phyloP scores from a whole-genome alignment of 2,113 vertebrate species.

The Hemicordylus capensis region DNA sequence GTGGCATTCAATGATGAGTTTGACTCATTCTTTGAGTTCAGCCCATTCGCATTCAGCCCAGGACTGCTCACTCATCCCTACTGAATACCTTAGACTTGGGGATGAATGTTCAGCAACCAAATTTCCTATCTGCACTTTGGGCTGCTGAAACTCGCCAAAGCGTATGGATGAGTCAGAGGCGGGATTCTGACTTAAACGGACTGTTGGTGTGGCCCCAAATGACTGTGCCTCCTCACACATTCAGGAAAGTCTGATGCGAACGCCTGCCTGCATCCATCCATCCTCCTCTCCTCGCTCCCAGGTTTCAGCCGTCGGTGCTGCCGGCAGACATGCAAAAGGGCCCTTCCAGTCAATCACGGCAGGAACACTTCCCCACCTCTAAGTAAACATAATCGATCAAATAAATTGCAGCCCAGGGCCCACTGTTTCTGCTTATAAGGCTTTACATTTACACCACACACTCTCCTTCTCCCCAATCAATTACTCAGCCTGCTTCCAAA shows the following conservation, averaged over 20 bases:
- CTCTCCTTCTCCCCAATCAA: conserved; percentile 8
- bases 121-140: background rate
- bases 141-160: background rate
- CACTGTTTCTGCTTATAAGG: conserved; percentile 24
- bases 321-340: background rate
- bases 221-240: background rate
- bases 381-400: conserved; percentile 40
- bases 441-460: background rate
- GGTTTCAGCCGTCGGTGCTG: background rate
- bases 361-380: background rate
- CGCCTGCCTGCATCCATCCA: background rate
- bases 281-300: background rate
- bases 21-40: too few species aligned
- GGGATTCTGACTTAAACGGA: background rate
- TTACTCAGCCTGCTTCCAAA: background rate
- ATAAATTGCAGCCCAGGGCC: conserved; percentile 24
- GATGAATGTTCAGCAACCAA: background rate
- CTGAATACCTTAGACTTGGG: too few species aligned
- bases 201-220: background rate
- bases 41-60: background rate
- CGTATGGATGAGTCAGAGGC: background rate
- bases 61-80: too few species aligned
- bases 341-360: background rate
- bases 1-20: too few species aligned
- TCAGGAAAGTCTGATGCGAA: background rate